Conservation (phyloP, 1,140 invertebrate genomes). For the Aradophagus sp. region DNA sequence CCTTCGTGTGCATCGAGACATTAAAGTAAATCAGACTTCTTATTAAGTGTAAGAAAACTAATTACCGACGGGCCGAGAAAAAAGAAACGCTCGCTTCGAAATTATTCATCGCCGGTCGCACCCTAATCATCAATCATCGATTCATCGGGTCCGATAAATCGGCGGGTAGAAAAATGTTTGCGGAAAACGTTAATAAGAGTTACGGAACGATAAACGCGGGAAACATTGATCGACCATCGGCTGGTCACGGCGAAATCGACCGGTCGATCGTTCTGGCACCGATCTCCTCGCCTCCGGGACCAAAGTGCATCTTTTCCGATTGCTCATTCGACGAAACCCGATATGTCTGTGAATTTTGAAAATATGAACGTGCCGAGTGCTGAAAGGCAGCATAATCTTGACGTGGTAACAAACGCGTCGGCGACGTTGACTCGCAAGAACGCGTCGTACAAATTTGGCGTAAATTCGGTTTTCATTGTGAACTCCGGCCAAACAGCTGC, state of each 20-base stretch:
- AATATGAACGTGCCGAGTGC: conserved; percentile 20
- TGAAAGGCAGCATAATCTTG: conserved; percentile 28
- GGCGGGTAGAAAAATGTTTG: too few species aligned
- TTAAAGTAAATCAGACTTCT: conserved; percentile 14
- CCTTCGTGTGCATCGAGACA: too few species aligned
- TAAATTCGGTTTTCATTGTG: conserved; percentile 58
- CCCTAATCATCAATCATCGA: too few species aligned
- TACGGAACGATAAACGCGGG: too few species aligned
- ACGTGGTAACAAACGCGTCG: conserved; percentile 60
- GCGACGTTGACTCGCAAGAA: conserved; percentile 44
- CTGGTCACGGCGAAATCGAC: conserved; percentile 1
- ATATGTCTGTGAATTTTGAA: conserved; percentile 6
- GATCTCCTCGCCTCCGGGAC: too few species aligned
- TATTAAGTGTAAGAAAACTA: too few species aligned
- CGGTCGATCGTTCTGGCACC: not conserved
- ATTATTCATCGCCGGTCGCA: too few species aligned
- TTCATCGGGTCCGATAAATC: too few species aligned
- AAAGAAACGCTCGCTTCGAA: conserved; percentile 2
- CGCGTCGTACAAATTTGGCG: conserved; percentile 52
- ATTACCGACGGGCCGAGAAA: conserved; percentile 2
- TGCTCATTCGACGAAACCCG: conserved; percentile 5
- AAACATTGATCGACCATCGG: conserved; percentile 25
- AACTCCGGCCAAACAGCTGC: conserved; percentile 65
- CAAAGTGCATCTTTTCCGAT: too few species aligned
- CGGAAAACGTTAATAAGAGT: too few species aligned